Evolutionary conservation across 2,888 invertebrate species (phyloP), one percentile per base, ranked within the genome.

Genomic region (Phoenoteleia sp.): DNA sequence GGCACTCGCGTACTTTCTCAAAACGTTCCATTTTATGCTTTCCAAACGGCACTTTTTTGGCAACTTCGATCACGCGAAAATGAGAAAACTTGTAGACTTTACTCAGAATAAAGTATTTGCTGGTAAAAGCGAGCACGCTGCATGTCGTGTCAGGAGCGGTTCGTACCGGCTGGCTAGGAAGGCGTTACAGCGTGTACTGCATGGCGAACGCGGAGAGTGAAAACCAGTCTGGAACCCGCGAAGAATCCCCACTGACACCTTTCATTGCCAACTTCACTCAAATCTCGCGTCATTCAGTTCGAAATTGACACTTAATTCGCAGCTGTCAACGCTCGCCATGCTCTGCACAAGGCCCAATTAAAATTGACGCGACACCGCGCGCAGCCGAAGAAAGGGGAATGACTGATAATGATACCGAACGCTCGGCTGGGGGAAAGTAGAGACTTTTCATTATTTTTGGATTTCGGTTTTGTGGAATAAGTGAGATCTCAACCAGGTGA

Each of bases 181-280:
- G 87, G 87, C 87, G 81, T 86, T 88, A 58, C 86, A 84, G 72
- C 74, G 85, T 82, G 66, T 80, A 77, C 85, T 85, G 84, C 84
- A 85, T 82, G 84, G 88, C 90, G 91, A 92, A 87, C 90, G 92
- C 88, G 84, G 85, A 87, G 91, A 92, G 93, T 92, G 92, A 92
- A 92, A 93, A 91, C 91, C 89, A 83, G 88, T 85, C 86, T 87
- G 75, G 60, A 56, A 75, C 49, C 56, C 36, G 74, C 74, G 52
- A 81, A 75, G 81, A 79, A 83, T 86, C 87, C 87, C 89, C 86
- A 85, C 87, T 80, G 86, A 66, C 84, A 80, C 87, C 90, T 91
- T 91, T 91, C 90, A 86, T 89, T 90, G 87, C 89, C 86, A 88
- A 88, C 91, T 87, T 90, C 87, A 86, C 86, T 87, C 84, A 82